Percentiles rank a stretch among this genome's conserved stretches.
These are phyloP conservation scores for Passer montanus DNA, from an alignment of 2,113 vertebrate genomes.

Conservation along the genomic window DNA sequence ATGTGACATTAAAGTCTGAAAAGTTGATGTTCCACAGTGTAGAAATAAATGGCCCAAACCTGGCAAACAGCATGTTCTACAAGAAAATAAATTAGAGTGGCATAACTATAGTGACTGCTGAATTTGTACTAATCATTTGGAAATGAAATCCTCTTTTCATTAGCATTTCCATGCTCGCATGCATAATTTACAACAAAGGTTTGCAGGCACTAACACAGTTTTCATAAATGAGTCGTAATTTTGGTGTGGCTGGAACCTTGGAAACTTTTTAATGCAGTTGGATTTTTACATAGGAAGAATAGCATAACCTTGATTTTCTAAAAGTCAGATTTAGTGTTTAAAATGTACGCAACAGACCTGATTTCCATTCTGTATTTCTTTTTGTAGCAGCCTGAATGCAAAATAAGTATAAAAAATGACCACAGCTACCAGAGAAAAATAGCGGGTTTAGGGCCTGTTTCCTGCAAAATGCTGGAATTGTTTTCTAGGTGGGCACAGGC, in stretches of 20 bases:
- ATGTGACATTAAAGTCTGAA: not conserved
- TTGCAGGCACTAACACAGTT: slow-evolving; percentile 56
- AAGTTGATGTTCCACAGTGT: not conserved
- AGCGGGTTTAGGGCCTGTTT: not conserved
- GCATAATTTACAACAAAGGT: slow-evolving; percentile 63
- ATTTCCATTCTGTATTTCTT: not conserved
- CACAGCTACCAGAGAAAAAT: not conserved
- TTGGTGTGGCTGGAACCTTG: slow-evolving; percentile 50
- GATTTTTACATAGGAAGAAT: slow-evolving; percentile 31
- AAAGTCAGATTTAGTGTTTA: slow-evolving; percentile 4
- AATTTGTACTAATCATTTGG: slow-evolving; percentile 68
- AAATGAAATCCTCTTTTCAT: slow-evolving; percentile 70
- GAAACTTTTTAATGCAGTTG: slow-evolving; percentile 22
- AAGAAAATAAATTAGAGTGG: slow-evolving; percentile 43
- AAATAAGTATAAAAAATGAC: not conserved
- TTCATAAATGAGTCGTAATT: slow-evolving; percentile 64
- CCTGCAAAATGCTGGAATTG: not conserved
- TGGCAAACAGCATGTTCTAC: slow-evolving; percentile 51
- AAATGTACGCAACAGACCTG: not conserved
- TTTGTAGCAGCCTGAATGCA: not conserved
- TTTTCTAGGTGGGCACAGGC: not conserved
- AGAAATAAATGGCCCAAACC: slow-evolving; percentile 43
- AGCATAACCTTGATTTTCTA: slow-evolving; percentile 20
- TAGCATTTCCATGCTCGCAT: slow-evolving; percentile 61
- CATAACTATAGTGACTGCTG: slow-evolving; percentile 36